phyloP scores from a whole-genome alignment of 2,888 invertebrate species.

The Eristalinus aeneus region DNA sequence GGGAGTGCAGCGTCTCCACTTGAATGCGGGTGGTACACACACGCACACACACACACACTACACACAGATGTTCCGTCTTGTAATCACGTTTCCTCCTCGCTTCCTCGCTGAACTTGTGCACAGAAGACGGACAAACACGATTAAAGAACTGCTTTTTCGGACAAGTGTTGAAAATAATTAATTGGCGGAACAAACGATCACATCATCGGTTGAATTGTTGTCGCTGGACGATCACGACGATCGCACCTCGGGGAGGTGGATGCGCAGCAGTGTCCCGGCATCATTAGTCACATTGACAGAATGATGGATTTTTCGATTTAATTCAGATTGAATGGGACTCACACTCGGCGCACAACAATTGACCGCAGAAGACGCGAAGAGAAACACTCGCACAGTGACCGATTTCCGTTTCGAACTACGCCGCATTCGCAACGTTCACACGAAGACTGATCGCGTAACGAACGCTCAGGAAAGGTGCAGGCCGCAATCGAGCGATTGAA shows the following conservation, averaged over 20 bases:
- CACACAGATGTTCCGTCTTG: slow-evolving; percentile 25
- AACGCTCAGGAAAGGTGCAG: slow-evolving; percentile 40
- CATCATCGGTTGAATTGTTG: slow-evolving; percentile 44
- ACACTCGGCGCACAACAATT: neutral
- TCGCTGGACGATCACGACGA: slow-evolving; percentile 42
- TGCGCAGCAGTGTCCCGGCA: slow-evolving; percentile 38
- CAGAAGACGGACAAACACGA: slow-evolving; percentile 29
- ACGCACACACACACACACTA: neutral
- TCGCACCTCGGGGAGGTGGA: slow-evolving; percentile 39
- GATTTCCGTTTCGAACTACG: slow-evolving; percentile 12
- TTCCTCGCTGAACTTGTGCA: slow-evolving; percentile 22
- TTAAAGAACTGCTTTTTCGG: slow-evolving; percentile 17
- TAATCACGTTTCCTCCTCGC: slow-evolving; percentile 56
- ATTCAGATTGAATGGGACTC: neutral
- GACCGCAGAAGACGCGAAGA: slow-evolving; percentile 8
- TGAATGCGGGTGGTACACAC: slow-evolving; percentile 19
- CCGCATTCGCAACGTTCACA: slow-evolving; percentile 45
- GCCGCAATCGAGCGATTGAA: slow-evolving; percentile 13
- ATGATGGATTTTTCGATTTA: neutral
- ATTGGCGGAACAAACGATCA: slow-evolving; percentile 29
- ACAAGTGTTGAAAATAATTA: slow-evolving; percentile 15
- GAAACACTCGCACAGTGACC: neutral
- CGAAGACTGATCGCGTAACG: slow-evolving; percentile 61
- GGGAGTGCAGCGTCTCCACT: neutral
- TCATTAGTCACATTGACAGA: slow-evolving; percentile 57